A percentile compares a stretch with the other conserved stretches of the same genome.
Evolutionary conservation across 2,797 vertebrate species (phyloP).

Genomic region (Clarias fuscus): DNA sequence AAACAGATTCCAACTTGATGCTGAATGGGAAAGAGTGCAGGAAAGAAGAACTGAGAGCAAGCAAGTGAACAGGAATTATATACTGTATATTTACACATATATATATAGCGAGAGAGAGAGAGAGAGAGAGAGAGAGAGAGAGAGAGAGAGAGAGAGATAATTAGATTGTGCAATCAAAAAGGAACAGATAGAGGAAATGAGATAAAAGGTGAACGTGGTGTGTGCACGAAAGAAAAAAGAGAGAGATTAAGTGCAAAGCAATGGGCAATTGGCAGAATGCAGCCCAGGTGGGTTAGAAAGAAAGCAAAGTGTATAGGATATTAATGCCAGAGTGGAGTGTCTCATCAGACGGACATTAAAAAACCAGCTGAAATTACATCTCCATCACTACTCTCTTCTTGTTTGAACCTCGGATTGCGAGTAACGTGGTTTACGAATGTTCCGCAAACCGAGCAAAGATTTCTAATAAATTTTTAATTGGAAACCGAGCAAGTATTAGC

Average conservation of each 20-base stretch:
- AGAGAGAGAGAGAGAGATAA: not conserved
- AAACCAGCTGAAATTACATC: conserved; percentile 48
- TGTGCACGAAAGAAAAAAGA: too few relatives aligned
- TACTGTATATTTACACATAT: too few relatives aligned
- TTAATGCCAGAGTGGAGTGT: conserved; percentile 43
- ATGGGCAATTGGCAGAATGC: conserved; percentile 18
- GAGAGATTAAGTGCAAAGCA: conserved; percentile 4
- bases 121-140: not conserved
- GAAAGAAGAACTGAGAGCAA: not conserved
- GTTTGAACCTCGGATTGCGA: not conserved
- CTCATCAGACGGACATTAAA: conserved; percentile 51
- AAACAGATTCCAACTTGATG: not conserved
- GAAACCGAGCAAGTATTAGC: too few relatives aligned
- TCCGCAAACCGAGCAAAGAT: too few relatives aligned
- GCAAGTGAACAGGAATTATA: not conserved
- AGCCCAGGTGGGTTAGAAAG: not conserved
- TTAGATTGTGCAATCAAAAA: not conserved
- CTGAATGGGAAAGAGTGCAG: not conserved
- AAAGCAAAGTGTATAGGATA: conserved; percentile 31
- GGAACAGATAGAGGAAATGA: not conserved
- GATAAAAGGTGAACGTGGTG: not conserved
- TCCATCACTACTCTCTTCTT: conserved; percentile 22
- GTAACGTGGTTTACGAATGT: too few relatives aligned
- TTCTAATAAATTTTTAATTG: too few relatives aligned
- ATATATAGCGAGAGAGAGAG: not conserved